Evolutionary conservation across 2,888 invertebrate species (phyloP).

Genomic region (Melikaiella ostensackeni): DNA sequence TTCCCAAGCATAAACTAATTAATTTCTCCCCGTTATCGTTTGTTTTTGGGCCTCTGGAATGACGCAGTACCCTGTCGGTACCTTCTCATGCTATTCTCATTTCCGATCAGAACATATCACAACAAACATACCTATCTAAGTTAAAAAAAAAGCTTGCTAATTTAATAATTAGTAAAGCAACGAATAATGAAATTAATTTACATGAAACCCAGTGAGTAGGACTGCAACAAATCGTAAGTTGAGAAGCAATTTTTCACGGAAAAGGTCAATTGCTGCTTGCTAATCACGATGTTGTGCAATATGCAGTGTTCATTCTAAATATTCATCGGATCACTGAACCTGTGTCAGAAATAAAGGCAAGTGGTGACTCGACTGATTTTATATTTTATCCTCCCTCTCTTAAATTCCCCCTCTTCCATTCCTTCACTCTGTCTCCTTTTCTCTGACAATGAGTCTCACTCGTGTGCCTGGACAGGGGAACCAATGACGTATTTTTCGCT

Average conservation of each 20-base stretch:
- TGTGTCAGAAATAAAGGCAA: background rate
- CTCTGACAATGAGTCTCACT: constrained; percentile 3
- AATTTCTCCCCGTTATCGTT: too few relatives aligned
- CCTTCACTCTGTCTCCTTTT: background rate
- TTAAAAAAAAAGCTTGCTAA: background rate
- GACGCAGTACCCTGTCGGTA: too few relatives aligned
- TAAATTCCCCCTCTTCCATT: background rate
- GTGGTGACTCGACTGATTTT: constrained; percentile 10
- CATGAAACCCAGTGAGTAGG: background rate
- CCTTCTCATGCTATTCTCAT: too few relatives aligned
- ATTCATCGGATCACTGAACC: constrained; percentile 30
- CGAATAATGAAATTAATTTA: too few relatives aligned
- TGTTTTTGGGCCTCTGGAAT: too few relatives aligned
- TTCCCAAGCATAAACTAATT: too few relatives aligned
- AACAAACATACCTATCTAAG: too few relatives aligned
- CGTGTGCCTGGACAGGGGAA: background rate
- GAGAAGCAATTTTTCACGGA: constrained; percentile 20
- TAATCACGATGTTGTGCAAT: constrained; percentile 25
- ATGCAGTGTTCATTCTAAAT: constrained; percentile 28
- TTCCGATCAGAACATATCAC: background rate
- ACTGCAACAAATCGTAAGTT: constrained; percentile 19
- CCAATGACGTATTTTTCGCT: constrained; percentile 5
- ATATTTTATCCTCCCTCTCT: background rate
- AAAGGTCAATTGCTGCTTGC: constrained; percentile 28
- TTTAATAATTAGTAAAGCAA: background rate